Evolutionary conservation across 2,113 vertebrate species (phyloP), one percentile per base, ranked within the genome.

Genomic region (Halichoeres trimaculatus): DNA sequence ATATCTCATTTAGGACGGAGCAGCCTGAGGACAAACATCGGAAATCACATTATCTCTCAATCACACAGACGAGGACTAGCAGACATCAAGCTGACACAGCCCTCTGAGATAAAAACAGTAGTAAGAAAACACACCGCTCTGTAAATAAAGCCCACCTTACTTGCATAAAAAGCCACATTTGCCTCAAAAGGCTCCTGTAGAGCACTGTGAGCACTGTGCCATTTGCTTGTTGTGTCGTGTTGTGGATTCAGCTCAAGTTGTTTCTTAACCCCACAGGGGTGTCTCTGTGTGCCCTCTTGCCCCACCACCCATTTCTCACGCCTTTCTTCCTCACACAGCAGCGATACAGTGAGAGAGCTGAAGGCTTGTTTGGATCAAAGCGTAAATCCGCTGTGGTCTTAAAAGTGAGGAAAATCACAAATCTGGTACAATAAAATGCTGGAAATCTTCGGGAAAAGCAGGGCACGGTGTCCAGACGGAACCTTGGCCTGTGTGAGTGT

Each of bases 31-130:
- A 88, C 76, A 86, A 72, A 72, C 78, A 71, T 77, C 66, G 72
- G 70, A 90, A 89, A 91, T 89, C 80, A 72, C 77, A 88, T 91
- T 85, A 90, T 85, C 79, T 84, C 76, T 84, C 84, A 58, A 85
- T 90, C 88, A 76, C 52, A 60, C 73, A 67, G 81, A 75, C 67
- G 3, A 73, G 22, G 70, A 83, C 71, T 55, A 77, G 65, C 77
- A 77, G 71, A 73, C 67, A 40, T 65, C 53, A 73, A 67, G 78
- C 87, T 24, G 74, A 76, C 64, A 65, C 78, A 55, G 59, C 66
- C 70, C 53, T 70, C 53, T n/a, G 59, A 86, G 74, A 85, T 64
- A 74, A 84, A 85, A 22, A 69, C 20, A 62, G 69, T 59, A 55
- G 61, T 30, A 54, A 77, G 51, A 45, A 64, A 85, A 60, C 56